phyloP scores from a whole-genome alignment of 2,113 vertebrate species.

The Erinaceus europaeus region DNA sequence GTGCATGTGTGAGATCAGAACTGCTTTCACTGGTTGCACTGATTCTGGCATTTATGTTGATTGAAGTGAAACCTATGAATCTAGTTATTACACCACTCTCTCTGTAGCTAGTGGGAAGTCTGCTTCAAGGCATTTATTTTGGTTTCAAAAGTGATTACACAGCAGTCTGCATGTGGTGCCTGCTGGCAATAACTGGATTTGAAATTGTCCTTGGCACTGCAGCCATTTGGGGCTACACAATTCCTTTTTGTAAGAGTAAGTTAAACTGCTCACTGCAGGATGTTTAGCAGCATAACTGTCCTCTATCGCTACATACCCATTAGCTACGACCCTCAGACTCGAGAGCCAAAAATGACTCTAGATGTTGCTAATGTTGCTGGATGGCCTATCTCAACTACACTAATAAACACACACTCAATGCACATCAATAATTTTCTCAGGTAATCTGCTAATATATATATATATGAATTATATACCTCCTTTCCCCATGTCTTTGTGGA shows the following conservation, averaged over 20 bases:
- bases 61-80: background rate
- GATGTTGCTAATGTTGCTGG: background rate
- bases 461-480: background rate
- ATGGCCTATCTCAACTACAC: background rate
- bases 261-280: background rate
- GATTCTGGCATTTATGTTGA: background rate
- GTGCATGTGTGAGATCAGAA: background rate
- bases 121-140: background rate
- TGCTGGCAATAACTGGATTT: background rate
- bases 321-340: background rate
- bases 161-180: background rate
- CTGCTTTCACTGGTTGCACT: background rate
- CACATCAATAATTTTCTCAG: background rate
- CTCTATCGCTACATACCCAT: background rate
- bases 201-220: background rate
- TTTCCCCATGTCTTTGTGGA: background rate
- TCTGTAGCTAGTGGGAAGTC: background rate
- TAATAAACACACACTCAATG: background rate
- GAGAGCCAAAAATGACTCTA: background rate
- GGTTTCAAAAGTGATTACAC: background rate
- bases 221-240: background rate
- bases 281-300: background rate
- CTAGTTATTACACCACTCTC: background rate
- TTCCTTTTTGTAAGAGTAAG: background rate
- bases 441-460: background rate